Evolutionary conservation across 2,888 invertebrate species (phyloP).

Genomic region (Scaptomyza tumidula): DNA sequence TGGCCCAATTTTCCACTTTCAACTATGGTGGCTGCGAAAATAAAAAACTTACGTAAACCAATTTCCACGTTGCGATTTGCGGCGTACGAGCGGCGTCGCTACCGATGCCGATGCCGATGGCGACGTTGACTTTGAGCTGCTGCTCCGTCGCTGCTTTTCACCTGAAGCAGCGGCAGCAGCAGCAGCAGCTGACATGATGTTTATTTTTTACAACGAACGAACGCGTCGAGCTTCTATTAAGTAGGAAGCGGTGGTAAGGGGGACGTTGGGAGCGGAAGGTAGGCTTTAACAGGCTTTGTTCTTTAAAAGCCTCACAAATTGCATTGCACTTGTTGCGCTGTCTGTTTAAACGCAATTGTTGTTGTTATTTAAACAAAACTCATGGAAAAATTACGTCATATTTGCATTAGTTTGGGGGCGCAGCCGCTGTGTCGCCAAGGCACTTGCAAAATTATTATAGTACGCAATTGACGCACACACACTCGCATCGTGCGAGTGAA

Average conservation of each 20-base stretch:
- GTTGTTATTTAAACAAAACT: slow-evolving; percentile 45
- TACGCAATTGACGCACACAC: slow-evolving; percentile 58
- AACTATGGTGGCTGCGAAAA: slow-evolving; percentile 28
- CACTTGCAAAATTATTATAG: slow-evolving; percentile 58
- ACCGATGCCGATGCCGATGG: slow-evolving; percentile 20
- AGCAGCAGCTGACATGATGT: slow-evolving; percentile 57
- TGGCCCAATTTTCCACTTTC: slow-evolving; percentile 40
- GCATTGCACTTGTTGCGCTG: slow-evolving; percentile 61
- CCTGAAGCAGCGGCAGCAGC: slow-evolving; percentile 2
- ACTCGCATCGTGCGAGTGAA: slow-evolving; percentile 4
- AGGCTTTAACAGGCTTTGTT: slow-evolving; percentile 28
- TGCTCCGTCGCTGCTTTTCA: slow-evolving; percentile 50
- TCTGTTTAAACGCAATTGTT: slow-evolving; percentile 16
- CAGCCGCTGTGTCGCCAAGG: slow-evolving; percentile 57
- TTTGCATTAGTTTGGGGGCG: slow-evolving; percentile 44
- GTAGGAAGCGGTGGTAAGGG: too few relatives aligned
- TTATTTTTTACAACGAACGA: slow-evolving; percentile 26
- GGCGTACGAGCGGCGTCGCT: slow-evolving; percentile 58
- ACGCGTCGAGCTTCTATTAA: slow-evolving; percentile 8
- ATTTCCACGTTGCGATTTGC: slow-evolving; percentile 82
- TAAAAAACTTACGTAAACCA: slow-evolving; percentile 84
- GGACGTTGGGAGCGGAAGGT: neutral
- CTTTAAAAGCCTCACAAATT: slow-evolving; percentile 46
- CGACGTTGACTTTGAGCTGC: slow-evolving; percentile 42
- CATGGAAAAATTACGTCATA: slow-evolving; percentile 68